phyloP scores from a whole-genome alignment of 2,113 vertebrate species.

The Scomber scombrus region DNA sequence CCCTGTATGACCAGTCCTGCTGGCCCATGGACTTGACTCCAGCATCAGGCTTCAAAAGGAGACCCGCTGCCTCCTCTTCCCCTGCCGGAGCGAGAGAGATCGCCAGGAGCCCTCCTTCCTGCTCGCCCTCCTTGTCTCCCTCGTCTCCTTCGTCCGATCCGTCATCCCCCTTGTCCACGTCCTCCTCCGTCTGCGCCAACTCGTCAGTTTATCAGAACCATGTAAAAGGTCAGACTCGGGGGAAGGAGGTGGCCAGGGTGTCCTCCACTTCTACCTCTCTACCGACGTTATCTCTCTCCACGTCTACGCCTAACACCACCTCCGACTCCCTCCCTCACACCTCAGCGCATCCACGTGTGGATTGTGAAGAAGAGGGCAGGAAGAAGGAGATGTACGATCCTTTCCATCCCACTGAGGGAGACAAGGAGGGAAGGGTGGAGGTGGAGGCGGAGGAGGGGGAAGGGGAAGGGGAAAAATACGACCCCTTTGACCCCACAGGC shows the following conservation, averaged over 20 bases:
- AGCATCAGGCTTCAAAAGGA: constrained; percentile 73
- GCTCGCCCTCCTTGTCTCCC: constrained; percentile 73
- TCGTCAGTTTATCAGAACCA: constrained; percentile 66
- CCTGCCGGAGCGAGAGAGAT: constrained; percentile 59
- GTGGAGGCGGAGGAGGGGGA: constrained; percentile 72
- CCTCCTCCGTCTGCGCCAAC: constrained; percentile 70
- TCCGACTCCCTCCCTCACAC: constrained; percentile 39
- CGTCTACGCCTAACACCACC: constrained; percentile 21
- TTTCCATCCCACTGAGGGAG: constrained; percentile 90
- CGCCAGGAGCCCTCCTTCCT: constrained; percentile 71
- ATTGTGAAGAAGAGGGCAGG: constrained; percentile 49
- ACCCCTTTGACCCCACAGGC: constrained; percentile 94
- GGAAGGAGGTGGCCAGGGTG: constrained; percentile 58
- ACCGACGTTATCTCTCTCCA: constrained; percentile 38
- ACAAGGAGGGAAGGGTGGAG: constrained; percentile 63
- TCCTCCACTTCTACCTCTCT: constrained; percentile 79
- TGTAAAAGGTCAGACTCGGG: constrained; percentile 45
- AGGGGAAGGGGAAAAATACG: constrained; percentile 90
- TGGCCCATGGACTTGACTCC: constrained; percentile 71
- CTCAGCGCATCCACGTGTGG: constrained; percentile 28
- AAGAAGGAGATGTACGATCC: constrained; percentile 89
- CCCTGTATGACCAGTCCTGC: constrained; percentile 56
- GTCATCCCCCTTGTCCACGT: constrained; percentile 75
- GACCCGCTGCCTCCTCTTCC: constrained; percentile 61
- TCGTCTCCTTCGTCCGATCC: constrained; percentile 79